Evolutionary conservation across 2,113 vertebrate genomes (phyloP).

Genomic region (Microcebus murinus): DNA sequence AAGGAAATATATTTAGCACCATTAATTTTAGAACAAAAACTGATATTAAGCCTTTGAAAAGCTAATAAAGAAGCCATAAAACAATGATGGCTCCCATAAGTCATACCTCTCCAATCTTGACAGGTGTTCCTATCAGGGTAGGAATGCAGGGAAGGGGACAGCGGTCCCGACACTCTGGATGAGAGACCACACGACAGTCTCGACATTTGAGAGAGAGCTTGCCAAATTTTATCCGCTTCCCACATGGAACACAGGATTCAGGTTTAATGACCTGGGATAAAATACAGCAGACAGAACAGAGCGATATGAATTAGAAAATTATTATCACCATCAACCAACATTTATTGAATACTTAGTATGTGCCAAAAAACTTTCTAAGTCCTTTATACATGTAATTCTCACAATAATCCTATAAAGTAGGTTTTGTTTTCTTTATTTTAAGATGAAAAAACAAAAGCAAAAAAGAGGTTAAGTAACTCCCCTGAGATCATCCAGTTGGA

Average conservation of each 20-base stretch:
- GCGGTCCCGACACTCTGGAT: constrained; percentile 95
- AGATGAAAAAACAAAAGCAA: constrained; percentile 22
- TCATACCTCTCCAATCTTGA: constrained; percentile 92
- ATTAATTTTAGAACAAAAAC: constrained; percentile 52
- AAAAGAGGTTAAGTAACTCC: background rate
- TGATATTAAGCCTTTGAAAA: constrained; percentile 30
- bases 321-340: background rate
- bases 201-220: constrained; percentile 95
- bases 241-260: constrained; percentile 97
- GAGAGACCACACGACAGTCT: constrained; percentile 94
- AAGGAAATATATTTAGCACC: background rate
- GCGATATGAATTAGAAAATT: background rate
- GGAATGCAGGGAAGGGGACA: constrained; percentile 97
- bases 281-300: background rate
- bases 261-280: constrained; percentile 95
- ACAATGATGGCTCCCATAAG: background rate
- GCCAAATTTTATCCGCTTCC: constrained; percentile 98
- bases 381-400: background rate
- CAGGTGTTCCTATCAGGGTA: constrained; percentile 90
- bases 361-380: background rate
- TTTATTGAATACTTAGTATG: background rate
- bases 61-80: background rate
- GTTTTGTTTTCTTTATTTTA: constrained; percentile 38
- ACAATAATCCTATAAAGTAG: constrained; percentile 25
- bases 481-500: background rate